These are phyloP conservation scores for Sebastiscus tertius DNA, from an alignment of 2,797 vertebrate species.

Conservation along the genomic window DNA sequence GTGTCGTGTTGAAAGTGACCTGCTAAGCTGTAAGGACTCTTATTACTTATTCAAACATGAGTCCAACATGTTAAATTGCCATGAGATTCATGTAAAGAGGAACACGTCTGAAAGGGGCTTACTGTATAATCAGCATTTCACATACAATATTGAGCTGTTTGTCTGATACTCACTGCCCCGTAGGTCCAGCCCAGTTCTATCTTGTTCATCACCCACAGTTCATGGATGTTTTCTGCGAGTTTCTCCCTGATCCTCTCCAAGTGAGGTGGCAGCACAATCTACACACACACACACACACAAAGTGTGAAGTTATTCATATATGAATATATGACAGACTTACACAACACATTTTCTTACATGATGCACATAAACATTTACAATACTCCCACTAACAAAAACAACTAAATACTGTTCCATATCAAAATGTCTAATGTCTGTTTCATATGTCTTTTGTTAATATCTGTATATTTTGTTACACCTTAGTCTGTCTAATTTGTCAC, in stretches of 20 bases:
- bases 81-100: background rate
- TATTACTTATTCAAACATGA: background rate
- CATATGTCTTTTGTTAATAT: background rate
- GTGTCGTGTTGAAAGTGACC: background rate
- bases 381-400: background rate
- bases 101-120: background rate
- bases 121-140: background rate
- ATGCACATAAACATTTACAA: background rate
- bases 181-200: slow-evolving; percentile 96
- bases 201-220: slow-evolving; percentile 99
- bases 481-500: background rate
- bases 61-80: background rate
- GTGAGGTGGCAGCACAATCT: slow-evolving; percentile 94
- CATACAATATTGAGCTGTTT: background rate
- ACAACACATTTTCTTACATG: background rate
- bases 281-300: slow-evolving; percentile 2
- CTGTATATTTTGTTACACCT: background rate
- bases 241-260: slow-evolving; percentile 94
- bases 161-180: slow-evolving; percentile 84
- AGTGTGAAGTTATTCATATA: background rate
- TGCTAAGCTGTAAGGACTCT: background rate
- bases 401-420: background rate
- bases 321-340: background rate
- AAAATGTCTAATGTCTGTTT: background rate
- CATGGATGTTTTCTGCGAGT: slow-evolving; percentile 96